phyloP scores from a whole-genome alignment of 2,113 vertebrate species.

The Brachypteracias leptosomus region DNA sequence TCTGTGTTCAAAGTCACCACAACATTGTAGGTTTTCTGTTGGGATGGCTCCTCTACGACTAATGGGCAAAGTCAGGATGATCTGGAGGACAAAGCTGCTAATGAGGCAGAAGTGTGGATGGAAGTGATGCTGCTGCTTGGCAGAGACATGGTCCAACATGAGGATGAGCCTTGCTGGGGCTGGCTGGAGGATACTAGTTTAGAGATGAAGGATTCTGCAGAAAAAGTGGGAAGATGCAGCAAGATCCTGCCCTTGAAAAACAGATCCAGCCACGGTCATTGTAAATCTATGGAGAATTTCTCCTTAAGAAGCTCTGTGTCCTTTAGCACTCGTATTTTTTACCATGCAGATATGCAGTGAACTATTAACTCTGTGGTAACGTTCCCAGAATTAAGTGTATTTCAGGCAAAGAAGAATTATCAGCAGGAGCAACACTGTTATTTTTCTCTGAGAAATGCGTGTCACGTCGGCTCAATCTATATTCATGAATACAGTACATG shows the following conservation, averaged over 20 bases:
- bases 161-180: not conserved
- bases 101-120: not conserved
- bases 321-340: not conserved
- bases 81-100: not conserved
- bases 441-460: constrained; percentile 30
- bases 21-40: not conserved
- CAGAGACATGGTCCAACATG: fast-evolving
- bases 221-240: not conserved
- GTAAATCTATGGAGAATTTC: not conserved
- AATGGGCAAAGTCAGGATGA: not conserved
- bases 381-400: not conserved
- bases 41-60: not conserved
- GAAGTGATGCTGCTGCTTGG: fast-evolving
- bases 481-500: constrained; percentile 45
- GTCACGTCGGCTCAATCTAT: constrained; percentile 33
- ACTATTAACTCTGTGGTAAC: not conserved
- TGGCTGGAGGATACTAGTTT: not conserved
- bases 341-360: not conserved
- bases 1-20: not conserved
- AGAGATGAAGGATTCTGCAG: not conserved
- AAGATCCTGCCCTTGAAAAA: not conserved
- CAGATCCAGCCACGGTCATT: not conserved
- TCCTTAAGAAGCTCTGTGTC: not conserved
- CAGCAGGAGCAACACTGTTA: not conserved
- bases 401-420: constrained; percentile 43